Evolutionary conservation across 2,113 vertebrate species (phyloP), one percentile per base, ranked within the genome.

Genomic region (Pseudorhombus dupliciocellatus): DNA sequence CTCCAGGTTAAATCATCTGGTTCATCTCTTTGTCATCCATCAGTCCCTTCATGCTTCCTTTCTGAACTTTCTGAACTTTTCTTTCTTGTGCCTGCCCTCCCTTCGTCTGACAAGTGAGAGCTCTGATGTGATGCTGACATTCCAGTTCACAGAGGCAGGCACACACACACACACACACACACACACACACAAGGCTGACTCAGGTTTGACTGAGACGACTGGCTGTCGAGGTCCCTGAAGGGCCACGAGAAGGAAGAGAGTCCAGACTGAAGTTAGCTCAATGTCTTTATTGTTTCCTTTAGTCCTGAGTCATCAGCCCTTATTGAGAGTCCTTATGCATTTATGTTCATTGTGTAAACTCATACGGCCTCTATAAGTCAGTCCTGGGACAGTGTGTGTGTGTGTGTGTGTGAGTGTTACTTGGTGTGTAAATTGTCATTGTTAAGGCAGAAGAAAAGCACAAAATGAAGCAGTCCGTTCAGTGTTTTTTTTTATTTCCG

Each of bases 41-140:
- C 20, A 64, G 61, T 77, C 63, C 22, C 60, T 28, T 81, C 67
- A n/a, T 68, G 53, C 42, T 20, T 26, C 18, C 20, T 57, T 52
- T 51, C 34, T 28, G 20, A 42, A 57, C 21, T 10, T 26, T 0
- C 18, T 46, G 18, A 50, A 58, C 67, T 66, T n/a, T 58, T 56
- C n/a, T 70, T 51, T 64, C 46, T 54, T 54, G 8, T 42, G 65
- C 48, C 54, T 16, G 34, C 55, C 66, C 40, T 73, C 40, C 52
- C 54, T 68, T 63, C 55, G 24, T 71, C 73, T 81, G 75, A 85
- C 71, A 76, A 77, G 72, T 16, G 53, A 77, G 68, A 51, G 60
- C 64, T 15, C 31, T 57, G 34, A 68, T 66, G 72, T 81, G 80
- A 79, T 59, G 50, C 72, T 42, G 40, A 42, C 44, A 66, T 74